Conservation (phyloP, 2,888 invertebrate species). For the Caenorhabditis zanzibari region DNA sequence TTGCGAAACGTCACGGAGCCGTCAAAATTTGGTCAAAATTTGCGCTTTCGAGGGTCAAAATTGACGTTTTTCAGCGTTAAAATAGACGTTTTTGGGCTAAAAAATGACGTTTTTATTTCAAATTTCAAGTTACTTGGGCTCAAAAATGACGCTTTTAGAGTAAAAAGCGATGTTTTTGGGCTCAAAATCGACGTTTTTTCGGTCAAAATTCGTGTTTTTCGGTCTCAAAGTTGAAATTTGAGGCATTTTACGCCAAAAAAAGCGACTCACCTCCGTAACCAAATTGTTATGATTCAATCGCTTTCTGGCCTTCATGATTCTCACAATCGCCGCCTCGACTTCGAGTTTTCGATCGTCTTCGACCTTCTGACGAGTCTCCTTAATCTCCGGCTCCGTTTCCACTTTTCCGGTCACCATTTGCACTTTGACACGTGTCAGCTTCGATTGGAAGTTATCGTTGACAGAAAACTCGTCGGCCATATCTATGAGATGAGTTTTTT, state of each 20-base stretch:
- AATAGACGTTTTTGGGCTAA: no score
- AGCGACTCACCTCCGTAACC: constrained; percentile 89
- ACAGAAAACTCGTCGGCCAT: constrained; percentile 86
- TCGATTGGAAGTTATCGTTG: constrained; percentile 98
- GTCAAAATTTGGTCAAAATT: no score
- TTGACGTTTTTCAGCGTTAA: no score
- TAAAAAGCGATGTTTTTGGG: no score
- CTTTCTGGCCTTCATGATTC: constrained; percentile 99
- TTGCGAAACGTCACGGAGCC: no score
- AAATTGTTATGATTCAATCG: constrained; percentile 92
- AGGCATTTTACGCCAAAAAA: not conserved
- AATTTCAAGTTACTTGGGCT: no score
- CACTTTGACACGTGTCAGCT: constrained; percentile 91
- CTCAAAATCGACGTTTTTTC: no score
- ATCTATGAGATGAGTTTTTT: constrained; percentile 47
- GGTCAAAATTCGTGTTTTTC: no score
- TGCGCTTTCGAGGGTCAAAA: no score
- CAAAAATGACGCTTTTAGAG: no score
- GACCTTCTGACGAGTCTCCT: constrained; percentile 91
- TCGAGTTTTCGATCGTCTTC: constrained; percentile 99
- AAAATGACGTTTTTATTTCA: no score
- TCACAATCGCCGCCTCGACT: constrained; percentile 98
- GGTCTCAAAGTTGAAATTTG: no score
- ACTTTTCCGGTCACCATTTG: constrained; percentile 85
- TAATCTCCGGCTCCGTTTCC: constrained; percentile 98